phyloP scores from a whole-genome alignment of 1,140 invertebrate species.

The Scaptomyza montana region DNA sequence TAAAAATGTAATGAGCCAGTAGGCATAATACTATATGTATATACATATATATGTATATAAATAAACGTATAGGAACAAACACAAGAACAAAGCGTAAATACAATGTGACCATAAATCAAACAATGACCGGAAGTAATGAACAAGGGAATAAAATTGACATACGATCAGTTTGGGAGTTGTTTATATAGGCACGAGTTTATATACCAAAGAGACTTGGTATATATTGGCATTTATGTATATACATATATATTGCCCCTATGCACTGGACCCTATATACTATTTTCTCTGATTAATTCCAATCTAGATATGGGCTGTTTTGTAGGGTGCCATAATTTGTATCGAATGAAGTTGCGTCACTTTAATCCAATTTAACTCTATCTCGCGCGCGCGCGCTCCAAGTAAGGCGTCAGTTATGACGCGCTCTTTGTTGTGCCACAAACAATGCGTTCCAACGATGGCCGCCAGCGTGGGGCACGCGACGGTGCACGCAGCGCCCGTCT shows the following conservation, averaged over 20 bases:
- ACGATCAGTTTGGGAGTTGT: background rate
- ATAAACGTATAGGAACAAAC: constrained; percentile 41
- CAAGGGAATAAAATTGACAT: constrained; percentile 21
- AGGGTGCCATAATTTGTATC: constrained; percentile 68
- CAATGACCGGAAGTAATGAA: constrained; percentile 25
- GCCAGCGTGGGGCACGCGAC: constrained; percentile 63
- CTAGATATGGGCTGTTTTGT: constrained; percentile 29
- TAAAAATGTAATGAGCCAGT: constrained; percentile 64
- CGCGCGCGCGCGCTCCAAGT: background rate
- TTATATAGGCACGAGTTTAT: constrained; percentile 3
- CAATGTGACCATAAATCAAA: constrained; percentile 22
- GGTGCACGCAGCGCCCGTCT: constrained; percentile 46
- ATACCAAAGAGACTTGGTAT: constrained; percentile 13
- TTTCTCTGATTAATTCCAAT: constrained; percentile 46
- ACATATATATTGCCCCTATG: constrained; percentile 42
- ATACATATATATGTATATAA: too few species aligned
- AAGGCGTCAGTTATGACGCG: constrained; percentile 64
- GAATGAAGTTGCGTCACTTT: constrained; percentile 73
- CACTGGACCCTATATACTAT: background rate
- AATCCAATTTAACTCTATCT: constrained; percentile 60
- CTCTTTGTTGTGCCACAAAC: constrained; percentile 21
- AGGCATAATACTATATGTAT: constrained; percentile 55
- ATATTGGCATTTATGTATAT: constrained; percentile 41
- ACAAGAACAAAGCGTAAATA: constrained; percentile 50
- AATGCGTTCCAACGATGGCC: constrained; percentile 26